Evolutionary conservation across 23 tunicate species (phyloP), one percentile per base, ranked within the genome.

Genomic region (Trididemnum miniatum): DNA sequence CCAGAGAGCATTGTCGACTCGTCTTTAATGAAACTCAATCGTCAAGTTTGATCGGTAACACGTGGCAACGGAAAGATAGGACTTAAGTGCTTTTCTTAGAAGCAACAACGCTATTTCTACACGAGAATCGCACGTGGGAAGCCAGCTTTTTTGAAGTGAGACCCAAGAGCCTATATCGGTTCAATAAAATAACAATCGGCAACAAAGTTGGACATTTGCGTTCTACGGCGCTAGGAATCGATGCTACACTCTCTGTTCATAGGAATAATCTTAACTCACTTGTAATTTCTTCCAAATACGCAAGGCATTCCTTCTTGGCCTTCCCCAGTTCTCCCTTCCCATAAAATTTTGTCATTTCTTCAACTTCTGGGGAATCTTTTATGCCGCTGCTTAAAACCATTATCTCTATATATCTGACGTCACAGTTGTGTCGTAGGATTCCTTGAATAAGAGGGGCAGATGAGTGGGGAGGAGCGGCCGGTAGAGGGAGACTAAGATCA

Each of bases 301-400:
- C 65, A 0, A 91, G 20, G 31, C 90, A 80, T 36, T 91, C 54
- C 15, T 44, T 15, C 15, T 44, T 9, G 9, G 15, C 54, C 15
- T 44, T 44, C 12, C 12, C 54, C 15, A 15, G 15, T 7, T 44
- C 9, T 15, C 12, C 15, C 9, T 15, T 44, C 54, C 77, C 78
- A 72, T 81, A 91, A 20, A 76, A 51, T 35, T 36, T 35, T 20
- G 77, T 33, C 26, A 89, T 28, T 35, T 86, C 91, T 4, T 73
- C 80, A 26, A 91, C 66, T 59, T 76, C 80, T 34, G 66, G 26
- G 23, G 44, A 44, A 35, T 82, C 71, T 36, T 72, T 72, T 31
- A 88, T 57, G 25, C 97, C 97, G n/a, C 97, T 91, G 67, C 97
- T 59, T 76, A 91, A 39, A n/a, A 77, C 71, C 34, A 91, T 59